These are phyloP conservation scores for Temnothorax rugatulus DNA, from an alignment of 2,888 invertebrate species.

Conservation along the genomic window DNA sequence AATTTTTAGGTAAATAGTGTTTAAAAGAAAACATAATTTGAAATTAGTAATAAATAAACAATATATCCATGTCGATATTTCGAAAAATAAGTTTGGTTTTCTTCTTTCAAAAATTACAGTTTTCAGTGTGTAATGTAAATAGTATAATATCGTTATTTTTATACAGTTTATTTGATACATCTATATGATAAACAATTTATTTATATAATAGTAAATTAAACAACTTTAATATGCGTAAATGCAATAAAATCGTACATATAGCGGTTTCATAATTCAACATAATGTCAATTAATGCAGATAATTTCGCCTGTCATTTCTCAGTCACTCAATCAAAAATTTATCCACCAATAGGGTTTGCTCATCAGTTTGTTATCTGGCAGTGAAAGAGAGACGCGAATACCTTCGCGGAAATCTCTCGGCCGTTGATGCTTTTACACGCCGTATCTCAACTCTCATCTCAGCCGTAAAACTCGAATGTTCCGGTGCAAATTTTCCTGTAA, in stretches of 20 bases:
- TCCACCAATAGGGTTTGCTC: conserved; percentile 62
- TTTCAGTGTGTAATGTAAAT: neutral
- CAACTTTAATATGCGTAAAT: neutral
- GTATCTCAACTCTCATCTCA: conserved; percentile 43
- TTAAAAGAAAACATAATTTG: neutral
- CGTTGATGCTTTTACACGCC: conserved; percentile 63
- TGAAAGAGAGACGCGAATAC: conserved; percentile 33
- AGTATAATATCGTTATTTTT: neutral
- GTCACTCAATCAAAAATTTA: conserved; percentile 60
- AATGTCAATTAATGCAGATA: conserved; percentile 16
- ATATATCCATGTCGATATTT: neutral
- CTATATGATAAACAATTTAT: conserved; percentile 11
- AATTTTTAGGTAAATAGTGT: neutral
- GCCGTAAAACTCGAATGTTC: conserved; percentile 63
- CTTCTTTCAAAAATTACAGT: neutral
- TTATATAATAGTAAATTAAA: neutral
- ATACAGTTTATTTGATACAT: neutral
- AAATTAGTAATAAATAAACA: neutral
- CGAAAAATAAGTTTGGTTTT: neutral
- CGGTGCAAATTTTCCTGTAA: conserved; percentile 41
- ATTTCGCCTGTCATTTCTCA: conserved; percentile 25
- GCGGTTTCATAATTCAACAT: conserved; percentile 10
- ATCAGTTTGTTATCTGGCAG: conserved; percentile 58
- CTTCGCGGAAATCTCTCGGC: conserved; percentile 60
- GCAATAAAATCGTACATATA: neutral